Conservation (phyloP, 1,140 invertebrate genomes). For the Drosophila tani region DNA sequence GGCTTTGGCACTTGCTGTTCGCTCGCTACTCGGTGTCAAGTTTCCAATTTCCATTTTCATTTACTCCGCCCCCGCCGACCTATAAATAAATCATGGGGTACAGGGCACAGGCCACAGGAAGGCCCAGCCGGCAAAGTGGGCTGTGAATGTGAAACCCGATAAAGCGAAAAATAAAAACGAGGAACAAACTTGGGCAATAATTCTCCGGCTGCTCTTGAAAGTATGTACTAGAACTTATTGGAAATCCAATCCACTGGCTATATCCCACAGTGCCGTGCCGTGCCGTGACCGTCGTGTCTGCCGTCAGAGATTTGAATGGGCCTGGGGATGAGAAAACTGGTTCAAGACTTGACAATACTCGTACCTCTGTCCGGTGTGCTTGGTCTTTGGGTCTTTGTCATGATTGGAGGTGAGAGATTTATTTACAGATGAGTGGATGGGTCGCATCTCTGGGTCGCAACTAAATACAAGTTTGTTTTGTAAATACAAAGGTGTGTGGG, state of each 20-base stretch:
- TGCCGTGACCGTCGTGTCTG: slow-evolving; percentile 10
- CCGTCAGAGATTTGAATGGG: slow-evolving; percentile 36
- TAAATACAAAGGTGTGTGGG: slow-evolving; percentile 63
- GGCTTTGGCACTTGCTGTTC: slow-evolving; percentile 42
- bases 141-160: slow-evolving; percentile 50
- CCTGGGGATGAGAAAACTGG: slow-evolving; percentile 16
- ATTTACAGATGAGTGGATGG: slow-evolving; percentile 73
- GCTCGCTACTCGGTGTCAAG: slow-evolving; percentile 13
- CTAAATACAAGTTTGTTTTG: slow-evolving; percentile 63
- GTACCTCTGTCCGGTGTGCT: slow-evolving; percentile 21
- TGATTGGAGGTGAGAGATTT: slow-evolving; percentile 72
- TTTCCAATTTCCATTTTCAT: slow-evolving; percentile 61
- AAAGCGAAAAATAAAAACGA: slow-evolving; percentile 28
- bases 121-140: slow-evolving; percentile 30
- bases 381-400: slow-evolving; percentile 37
- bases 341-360: slow-evolving; percentile 29
- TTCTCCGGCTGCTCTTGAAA: slow-evolving; percentile 36
- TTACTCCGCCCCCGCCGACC: slow-evolving; percentile 28
- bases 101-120: not conserved
- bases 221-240: slow-evolving; percentile 42
- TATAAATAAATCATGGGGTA: slow-evolving; percentile 57
- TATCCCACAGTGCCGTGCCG: slow-evolving; percentile 8
- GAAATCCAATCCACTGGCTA: slow-evolving; percentile 39
- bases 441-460: slow-evolving; percentile 56
- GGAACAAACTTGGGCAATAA: slow-evolving; percentile 39